Percentiles rank a stretch among this genome's conserved stretches.
Evolutionary conservation across 2,113 vertebrate species (phyloP).

Genomic region (Erythrolamprus reginae): DNA sequence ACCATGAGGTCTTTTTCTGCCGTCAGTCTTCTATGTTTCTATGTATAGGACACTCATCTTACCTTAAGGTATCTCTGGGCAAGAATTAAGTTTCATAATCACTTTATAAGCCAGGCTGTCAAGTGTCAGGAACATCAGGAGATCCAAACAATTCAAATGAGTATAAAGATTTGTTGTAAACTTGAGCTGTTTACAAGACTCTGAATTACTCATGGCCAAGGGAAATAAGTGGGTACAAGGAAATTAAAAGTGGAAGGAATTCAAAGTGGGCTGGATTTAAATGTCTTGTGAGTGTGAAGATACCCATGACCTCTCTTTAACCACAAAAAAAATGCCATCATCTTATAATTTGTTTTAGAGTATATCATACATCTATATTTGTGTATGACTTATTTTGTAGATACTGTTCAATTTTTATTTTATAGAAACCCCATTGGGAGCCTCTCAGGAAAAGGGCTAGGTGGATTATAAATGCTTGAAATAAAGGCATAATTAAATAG

Average conservation of each 20-base stretch:
- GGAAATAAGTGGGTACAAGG: neutral
- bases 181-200: neutral
- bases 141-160: neutral
- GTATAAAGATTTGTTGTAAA: neutral
- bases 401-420: neutral
- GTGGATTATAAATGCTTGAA: neutral
- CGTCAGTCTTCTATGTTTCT: too few relatives aligned
- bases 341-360: neutral
- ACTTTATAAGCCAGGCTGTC: too few relatives aligned
- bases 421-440: neutral
- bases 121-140: too few relatives aligned
- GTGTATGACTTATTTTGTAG: neutral
- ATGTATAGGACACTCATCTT: too few relatives aligned
- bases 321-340: neutral
- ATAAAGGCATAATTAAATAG: neutral
- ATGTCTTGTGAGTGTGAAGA: neutral
- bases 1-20: too few relatives aligned
- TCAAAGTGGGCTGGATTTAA: neutral
- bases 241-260: neutral
- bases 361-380: neutral
- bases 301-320: neutral
- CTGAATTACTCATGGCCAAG: neutral
- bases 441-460: neutral
- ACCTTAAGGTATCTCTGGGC: too few relatives aligned
- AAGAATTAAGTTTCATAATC: too few relatives aligned